Evolutionary conservation across 2,113 vertebrate genomes (phyloP).

Genomic region (Cygnus atratus): DNA sequence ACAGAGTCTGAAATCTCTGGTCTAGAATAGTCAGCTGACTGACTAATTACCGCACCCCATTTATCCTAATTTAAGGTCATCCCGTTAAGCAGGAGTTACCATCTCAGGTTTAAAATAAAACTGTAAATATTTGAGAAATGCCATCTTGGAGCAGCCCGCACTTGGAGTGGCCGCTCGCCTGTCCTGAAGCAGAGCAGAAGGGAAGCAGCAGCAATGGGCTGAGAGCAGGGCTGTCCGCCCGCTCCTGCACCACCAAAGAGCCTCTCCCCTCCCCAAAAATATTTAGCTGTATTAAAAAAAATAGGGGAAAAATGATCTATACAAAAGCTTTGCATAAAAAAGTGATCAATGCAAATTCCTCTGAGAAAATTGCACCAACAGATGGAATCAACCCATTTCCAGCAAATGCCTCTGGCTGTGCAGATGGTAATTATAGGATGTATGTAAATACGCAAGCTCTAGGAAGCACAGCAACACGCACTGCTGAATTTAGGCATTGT

Average conservation of each 20-base stretch:
- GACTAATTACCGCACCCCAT: constrained; percentile 60
- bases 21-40: constrained; percentile 18
- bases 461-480: constrained; percentile 70
- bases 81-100: constrained; percentile 40
- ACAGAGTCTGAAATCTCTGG: neutral
- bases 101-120: constrained; percentile 25
- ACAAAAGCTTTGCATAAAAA: constrained; percentile 84
- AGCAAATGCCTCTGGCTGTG: constrained; percentile 85
- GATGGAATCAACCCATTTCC: constrained; percentile 85
- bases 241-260: neutral
- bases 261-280: constrained; percentile 28
- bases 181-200: neutral
- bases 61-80: constrained; percentile 26
- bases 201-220: neutral
- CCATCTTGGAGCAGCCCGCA: neutral
- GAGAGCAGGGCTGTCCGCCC: no score
- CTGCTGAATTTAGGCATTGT: constrained; percentile 45
- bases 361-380: constrained; percentile 85
- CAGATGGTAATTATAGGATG: constrained; percentile 86
- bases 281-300: constrained; percentile 66
- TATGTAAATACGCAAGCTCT: constrained; percentile 80
- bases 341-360: constrained; percentile 86
- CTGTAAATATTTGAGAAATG: constrained; percentile 57
- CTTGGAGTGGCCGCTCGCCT: neutral
- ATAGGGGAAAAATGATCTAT: constrained; percentile 72